Base-by-base conservation (phyloP, 1,140 invertebrate species). In the Ceratina australensis region DNA sequence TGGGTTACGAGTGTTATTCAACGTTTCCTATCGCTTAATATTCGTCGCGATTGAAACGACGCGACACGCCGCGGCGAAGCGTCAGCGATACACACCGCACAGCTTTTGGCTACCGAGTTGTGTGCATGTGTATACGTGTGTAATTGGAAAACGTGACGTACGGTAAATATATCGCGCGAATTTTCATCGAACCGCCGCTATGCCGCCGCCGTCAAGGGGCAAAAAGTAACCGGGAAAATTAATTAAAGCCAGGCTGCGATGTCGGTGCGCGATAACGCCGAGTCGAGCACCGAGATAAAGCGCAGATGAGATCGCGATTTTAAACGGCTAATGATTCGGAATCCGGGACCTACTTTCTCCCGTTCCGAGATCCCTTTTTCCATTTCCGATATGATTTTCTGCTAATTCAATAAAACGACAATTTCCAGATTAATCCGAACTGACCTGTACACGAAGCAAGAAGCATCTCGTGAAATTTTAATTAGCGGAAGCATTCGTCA, bases 61-160 rank as follows among this genome's bases (percentile, higher is more conserved):
- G 52, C 52, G 33, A 42, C 33, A 10, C 33, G 33, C 7, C 33
- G 33, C 33, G 10, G 33, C 15, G 63, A 18, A 22, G 42, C 72
- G 67, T 75, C 72, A 59, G 54, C 72, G 72, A 67, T 57, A 59
- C 64, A 42, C 5, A 42, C 33, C 33, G 33, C 33, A 42, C 5
- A 10, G 8, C 33, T 5, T 2, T 5, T 5, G 2, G 28, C 5
- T 42, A 42, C 33, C n/a, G n/a, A n/a, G n/a, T n/a, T n/a, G 33
- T 42, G 8, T 7, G 33, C 7, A 7, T 33, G 33, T 33, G 33
- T 33, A 2, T 42, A 10, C 10, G 5, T 52, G 50, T 42, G 72
- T 75, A 75, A 75, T 75, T 75, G 72, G 63, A 75, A 75, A 75
- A 75, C 72, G 72, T 67, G 72, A 75, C 72, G 64, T 67, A 49